Evolutionary conservation across 2,797 vertebrate genomes (phyloP).

Genomic region (Periparus ater): DNA sequence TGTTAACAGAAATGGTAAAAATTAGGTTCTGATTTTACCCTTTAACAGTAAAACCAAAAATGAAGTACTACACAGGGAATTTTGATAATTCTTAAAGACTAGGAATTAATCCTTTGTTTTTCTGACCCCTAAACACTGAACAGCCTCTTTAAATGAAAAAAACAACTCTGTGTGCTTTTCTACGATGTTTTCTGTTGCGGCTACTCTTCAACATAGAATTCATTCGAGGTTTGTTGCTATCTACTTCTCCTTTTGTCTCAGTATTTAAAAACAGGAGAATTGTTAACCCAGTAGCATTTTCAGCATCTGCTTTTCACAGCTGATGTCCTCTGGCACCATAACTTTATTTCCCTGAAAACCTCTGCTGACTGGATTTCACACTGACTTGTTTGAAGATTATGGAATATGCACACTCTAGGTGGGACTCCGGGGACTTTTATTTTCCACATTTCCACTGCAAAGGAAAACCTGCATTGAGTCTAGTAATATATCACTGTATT

Average conservation of each 20-base stretch:
- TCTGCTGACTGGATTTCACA: neutral
- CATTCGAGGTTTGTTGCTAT: neutral
- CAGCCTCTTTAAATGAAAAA: neutral
- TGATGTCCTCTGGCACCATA: neutral
- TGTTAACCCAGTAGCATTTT: neutral
- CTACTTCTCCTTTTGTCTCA: neutral
- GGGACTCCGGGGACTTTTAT: neutral
- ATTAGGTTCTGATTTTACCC: neutral
- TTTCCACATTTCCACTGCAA: slow-evolving; percentile 10
- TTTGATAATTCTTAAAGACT: neutral
- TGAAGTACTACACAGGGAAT: neutral
- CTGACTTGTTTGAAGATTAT: slow-evolving; percentile 1
- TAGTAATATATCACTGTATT: slow-evolving; percentile 73
- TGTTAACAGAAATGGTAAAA: neutral
- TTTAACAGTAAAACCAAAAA: neutral
- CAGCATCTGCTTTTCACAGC: neutral
- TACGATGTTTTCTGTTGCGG: neutral
- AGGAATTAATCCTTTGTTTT: neutral
- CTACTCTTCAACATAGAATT: neutral
- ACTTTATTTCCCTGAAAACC: slow-evolving; percentile 11
- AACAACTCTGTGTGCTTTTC: neutral
- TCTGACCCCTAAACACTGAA: neutral
- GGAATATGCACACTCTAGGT: neutral
- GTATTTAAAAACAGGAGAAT: neutral
- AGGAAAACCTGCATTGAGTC: slow-evolving; percentile 46